Evolutionary conservation across 92 coral and sea anemone genomes (phyloP), one percentile per base, ranked within the genome.

Genomic region (Umimayanthus chanpuru): DNA sequence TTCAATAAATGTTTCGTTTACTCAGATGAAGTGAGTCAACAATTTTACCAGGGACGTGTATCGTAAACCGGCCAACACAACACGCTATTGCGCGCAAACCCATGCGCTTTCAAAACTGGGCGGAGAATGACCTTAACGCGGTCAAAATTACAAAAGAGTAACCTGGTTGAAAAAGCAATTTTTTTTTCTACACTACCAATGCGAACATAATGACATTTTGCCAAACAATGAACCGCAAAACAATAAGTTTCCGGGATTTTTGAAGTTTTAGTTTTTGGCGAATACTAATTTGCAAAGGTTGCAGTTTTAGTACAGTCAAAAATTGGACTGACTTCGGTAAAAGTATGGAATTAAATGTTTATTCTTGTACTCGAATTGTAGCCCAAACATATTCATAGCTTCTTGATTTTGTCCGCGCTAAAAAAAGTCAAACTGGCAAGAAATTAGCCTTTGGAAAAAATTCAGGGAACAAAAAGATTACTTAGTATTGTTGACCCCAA

Each of bases 21-120:
- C 87, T 68, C 78, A 83, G 87, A 67, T 70, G 87, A 83, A 83
- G 87, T 70, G 74, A 83, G 56, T 30, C 68, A 83, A 83, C 43
- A 83, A 6, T 18, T 28, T 70, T 43, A 43, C 43, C 26, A 26
- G 41, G 76, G 66, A 71, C 29, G 66, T 50, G 20, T 50, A 47
- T 44, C 82, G 39, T 66, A 49, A 44, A 44, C 82, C 1, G 6
- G 36, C 56, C 36, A 18, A 9, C 66, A 44, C 40, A 47, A n/a
- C 73, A n/a, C 73, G 32, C 18, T n/a, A 68, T 9, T 53, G 4
- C 79, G 28, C 50, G 9, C 47, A 73, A 73, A 73, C 41, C 43
- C 8, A 56, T 40, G 74, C 50, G 28, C 18, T 21, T 76, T 25
- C 86, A 81, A 64, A 79, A 9, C 2, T 11, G 55, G 81, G 30